Base-by-base conservation (phyloP, 64 coral and sea anemone species). In the Stichodactyla helianthus region DNA sequence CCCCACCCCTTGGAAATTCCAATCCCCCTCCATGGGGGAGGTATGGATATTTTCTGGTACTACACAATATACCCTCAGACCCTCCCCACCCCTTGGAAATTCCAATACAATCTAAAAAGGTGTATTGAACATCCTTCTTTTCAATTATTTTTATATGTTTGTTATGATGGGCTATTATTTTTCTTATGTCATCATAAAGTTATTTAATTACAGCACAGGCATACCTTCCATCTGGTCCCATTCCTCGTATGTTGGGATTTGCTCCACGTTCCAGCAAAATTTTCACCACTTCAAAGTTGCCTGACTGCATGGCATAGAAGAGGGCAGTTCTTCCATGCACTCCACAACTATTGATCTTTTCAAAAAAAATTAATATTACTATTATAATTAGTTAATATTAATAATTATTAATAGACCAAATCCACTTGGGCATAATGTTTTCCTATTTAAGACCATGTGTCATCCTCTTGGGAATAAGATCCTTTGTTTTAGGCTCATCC, bases 241-340 rank as follows among this genome's bases (percentile, higher is more conserved):
- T 65, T 59, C 94, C 94, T 71, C 85, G 86, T 26, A 90, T 84
- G 55, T 83, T 88, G 10, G 94, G 94, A 71, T 90, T 89, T 28
- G 94, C 94, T 83, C 94, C 94, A 81, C 64, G 84, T 26, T 90
- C 82, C 70, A 96, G 94, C 51, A 96, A 84, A 17, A 93, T 84
- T 82, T 50, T 93, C 23, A 91, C 87, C 16, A 96, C 88, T 57
- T 83, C 54, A 19, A 96, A 78, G 81, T 93, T 93, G 4, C 84
- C 94, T 57, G 91, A 86, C 86, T 96, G 94, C 94, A 96, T 96
- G 55, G 85, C 85, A 79, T 96, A 93, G 79, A 96, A 96, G 20
- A 96, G 91, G 18, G 91, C 94, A 52, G 91, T 93, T 82, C 94
- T 92, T 55, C 91, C 85, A 65, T 96, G 88, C 52, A 92, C 81